Base-by-base conservation (phyloP, 2,888 invertebrate genomes). In the Orthosia gracilis region DNA sequence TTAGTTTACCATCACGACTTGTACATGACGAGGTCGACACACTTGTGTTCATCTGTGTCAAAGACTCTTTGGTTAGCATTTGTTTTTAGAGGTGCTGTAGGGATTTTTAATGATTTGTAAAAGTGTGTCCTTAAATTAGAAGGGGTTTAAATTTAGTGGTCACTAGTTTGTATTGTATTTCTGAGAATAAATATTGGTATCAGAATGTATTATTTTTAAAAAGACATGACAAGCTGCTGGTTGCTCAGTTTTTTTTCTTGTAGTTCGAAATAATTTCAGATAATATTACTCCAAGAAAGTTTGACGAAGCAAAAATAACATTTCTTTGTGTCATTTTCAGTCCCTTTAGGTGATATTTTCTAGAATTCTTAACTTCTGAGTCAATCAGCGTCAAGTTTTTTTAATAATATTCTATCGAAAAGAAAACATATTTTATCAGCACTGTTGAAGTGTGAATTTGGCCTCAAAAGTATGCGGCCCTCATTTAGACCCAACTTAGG, bases 1-100 rank as follows among this genome's bases (percentile, higher is more conserved):
- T 88, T 88, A 88, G 80, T 83, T 76, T 66, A 78, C 66, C 64
- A 76, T 76, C 69, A 77, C 78, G 68, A 76, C 76, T 69, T 55
- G 65, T 68, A 40, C 26, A 26, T 15, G 18, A 79, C 15, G 58
- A 31, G 70, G 50, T 64, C 26, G 61, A 57, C 57, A 83, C 26
- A 73, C 57, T 23, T 18, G 3, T 47, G 55, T 61, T 47, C 55
- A 65, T 62, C 21, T 40, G 62, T 67, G 52, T 26, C 26, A 31
- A 66, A 57, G 18, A 45, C 45, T 49, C n/a, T 64, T 49, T 76
- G 21, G 26, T 70, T 21, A 0, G 9, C 21, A 7, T 69, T 23
- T 59, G 15, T n/a, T 26, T 26, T 23, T 45, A 45, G 5, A 13
- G 5, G 5, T 31, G 31, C 3, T 49, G 26, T 15, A 17, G 1